Evolutionary conservation across 2,888 invertebrate species (phyloP).

Genomic region (Iselma pallidipennis): DNA sequence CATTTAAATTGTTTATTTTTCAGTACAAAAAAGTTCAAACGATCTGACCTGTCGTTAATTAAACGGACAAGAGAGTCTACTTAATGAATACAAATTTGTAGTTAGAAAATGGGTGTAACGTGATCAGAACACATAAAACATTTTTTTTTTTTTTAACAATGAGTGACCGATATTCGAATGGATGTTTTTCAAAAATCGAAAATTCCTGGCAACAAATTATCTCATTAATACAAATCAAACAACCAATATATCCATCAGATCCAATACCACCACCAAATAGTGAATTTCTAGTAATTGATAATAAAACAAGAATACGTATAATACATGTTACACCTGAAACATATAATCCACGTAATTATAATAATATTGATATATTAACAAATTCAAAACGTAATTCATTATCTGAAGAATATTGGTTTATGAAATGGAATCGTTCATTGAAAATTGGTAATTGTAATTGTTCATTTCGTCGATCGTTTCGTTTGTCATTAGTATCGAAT

Average conservation of each 20-base stretch:
- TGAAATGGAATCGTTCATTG: conserved; percentile 55
- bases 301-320: conserved; percentile 47
- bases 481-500: conserved; percentile 44
- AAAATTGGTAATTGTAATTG: conserved; percentile 52
- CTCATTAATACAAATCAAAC: conserved; percentile 40
- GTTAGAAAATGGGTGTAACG: conserved; percentile 40
- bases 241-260: conserved; percentile 48
- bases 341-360: conserved; percentile 3
- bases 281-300: conserved; percentile 49
- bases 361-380: conserved; percentile 29
- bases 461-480: conserved; percentile 53
- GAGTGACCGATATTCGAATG: conserved; percentile 15
- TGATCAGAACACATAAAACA: conserved; percentile 33
- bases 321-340: conserved; percentile 48
- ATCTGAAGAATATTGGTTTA: conserved; percentile 58
- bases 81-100: conserved; percentile 2
- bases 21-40: not conserved
- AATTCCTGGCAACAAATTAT: conserved; percentile 37
- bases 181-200: conserved; percentile 42
- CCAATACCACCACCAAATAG: conserved; percentile 48
- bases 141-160: conserved; percentile 26
- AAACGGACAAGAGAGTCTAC: not conserved
- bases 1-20: not conserved
- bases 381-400: conserved; percentile 47
- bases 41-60: not conserved